Base-by-base conservation (phyloP, 2,888 invertebrate genomes). In the Drosophila paramelanica region DNA sequence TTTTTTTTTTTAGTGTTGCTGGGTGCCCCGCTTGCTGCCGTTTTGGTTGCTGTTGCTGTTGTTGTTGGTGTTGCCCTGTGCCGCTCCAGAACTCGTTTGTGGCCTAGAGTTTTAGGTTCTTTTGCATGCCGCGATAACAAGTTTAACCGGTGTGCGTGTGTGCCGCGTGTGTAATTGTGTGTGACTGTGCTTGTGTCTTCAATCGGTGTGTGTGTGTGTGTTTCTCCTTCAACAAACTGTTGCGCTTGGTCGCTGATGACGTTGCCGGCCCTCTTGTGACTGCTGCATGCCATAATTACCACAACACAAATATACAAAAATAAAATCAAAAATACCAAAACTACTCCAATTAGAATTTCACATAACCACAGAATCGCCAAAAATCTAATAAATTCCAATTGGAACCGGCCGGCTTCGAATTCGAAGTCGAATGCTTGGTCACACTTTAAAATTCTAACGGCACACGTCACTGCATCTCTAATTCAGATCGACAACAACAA, bases 51-150 rank as follows among this genome's bases (percentile, higher is more conserved):
- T 36, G 45, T 10, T 62, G 65, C 25, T 67, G 57, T 23, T 68
- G 57, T 8, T 66, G 58, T 25, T 55, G 53, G 23, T 73, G 57
- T 52, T 67, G 81, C 72, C 67, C 82, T 79, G 77, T 79, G 88
- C 82, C 75, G 71, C 84, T 81, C 73, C 89, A 89, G 89, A 84
- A 84, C 83, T 84, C 61, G 83, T 84, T 84, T 84, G 75, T 75
- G 87, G 81, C 87, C 87, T 81, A 77, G 85, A 78, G 87, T 80
- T 88, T 83, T 66, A 68, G 62, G 66, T 68, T 73, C 69, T 88
- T 84, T 83, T 83, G 83, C 83, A 88, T 86, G 89, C 87, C 86
- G 82, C 82, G 88, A 87, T 89, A 84, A 84, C 83, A 89, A 89
- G 83, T 84, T 89, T 73, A 87, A 84, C 83, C 83, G 83, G 86